phyloP scores from a whole-genome alignment of 2,888 invertebrate species.

The Dorcus hopei region DNA sequence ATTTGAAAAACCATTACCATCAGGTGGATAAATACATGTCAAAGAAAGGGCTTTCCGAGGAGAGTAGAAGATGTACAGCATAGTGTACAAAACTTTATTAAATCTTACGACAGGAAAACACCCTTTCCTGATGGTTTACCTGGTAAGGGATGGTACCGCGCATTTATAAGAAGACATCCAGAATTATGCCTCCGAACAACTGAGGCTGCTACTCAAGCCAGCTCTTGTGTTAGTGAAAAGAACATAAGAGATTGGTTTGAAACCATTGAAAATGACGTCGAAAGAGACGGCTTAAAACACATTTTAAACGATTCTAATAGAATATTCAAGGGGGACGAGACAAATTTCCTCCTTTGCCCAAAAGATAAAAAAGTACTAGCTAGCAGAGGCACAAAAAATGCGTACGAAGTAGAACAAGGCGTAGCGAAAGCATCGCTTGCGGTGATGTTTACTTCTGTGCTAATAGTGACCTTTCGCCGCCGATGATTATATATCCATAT shows the following conservation, averaged over 20 bases:
- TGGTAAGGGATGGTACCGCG: slow-evolving; percentile 15
- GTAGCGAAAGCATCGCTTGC: no score
- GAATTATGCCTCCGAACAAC: slow-evolving; percentile 7
- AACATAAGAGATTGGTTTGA: slow-evolving; percentile 12
- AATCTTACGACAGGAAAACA: slow-evolving; percentile 4
- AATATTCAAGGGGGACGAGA: slow-evolving; percentile 8
- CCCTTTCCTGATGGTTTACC: slow-evolving; percentile 13
- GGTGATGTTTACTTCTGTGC: no score
- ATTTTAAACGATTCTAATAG: slow-evolving; percentile 6
- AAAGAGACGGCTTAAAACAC: slow-evolving; percentile 1
- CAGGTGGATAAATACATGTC: slow-evolving; percentile 9
- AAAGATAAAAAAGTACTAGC: no score
- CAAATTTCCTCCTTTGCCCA: slow-evolving; percentile 9
- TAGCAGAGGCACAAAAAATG: no score
- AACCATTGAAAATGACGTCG: slow-evolving; percentile 6
- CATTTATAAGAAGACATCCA: slow-evolving; percentile 5
- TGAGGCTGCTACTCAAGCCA: not conserved
- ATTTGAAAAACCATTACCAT: not conserved
- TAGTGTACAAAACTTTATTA: slow-evolving; percentile 11
- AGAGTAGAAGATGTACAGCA: slow-evolving; percentile 6
- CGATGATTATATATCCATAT: no score
- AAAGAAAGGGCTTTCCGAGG: slow-evolving; percentile 9
- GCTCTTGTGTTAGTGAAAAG: slow-evolving; percentile 8
- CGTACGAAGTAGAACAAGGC: no score
- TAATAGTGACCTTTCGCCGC: no score